Percentiles rank a stretch among this genome's conserved stretches.
Conservation (phyloP, 2,113 vertebrate species). For the Perccottus glenii region DNA sequence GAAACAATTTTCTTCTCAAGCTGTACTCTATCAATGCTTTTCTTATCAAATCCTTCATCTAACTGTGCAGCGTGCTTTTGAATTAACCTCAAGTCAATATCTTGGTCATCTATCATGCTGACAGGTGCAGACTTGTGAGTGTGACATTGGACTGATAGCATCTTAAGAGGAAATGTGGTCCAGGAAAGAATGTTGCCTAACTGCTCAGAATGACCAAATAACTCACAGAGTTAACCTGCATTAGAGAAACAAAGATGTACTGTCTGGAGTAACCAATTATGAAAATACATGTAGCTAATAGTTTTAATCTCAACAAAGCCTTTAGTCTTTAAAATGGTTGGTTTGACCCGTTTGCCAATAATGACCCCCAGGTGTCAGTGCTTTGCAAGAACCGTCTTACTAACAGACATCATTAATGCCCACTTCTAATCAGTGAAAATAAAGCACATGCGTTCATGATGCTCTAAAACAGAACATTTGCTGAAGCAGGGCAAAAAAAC, state of each 20-base stretch:
- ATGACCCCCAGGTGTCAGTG: no score
- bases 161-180: slow-evolving; percentile 47
- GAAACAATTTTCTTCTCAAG: slow-evolving; percentile 57
- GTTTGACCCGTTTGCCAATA: no score
- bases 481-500: no score
- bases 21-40: slow-evolving; percentile 41
- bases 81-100: slow-evolving; percentile 73
- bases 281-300: background rate
- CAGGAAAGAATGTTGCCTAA: slow-evolving; percentile 26
- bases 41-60: slow-evolving; percentile 62
- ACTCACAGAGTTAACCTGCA: slow-evolving; percentile 19
- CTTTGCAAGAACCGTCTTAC: no score
- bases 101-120: slow-evolving; percentile 63
- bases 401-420: no score
- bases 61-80: slow-evolving; percentile 54
- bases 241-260: slow-evolving; percentile 3
- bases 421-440: no score
- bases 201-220: slow-evolving; percentile 31
- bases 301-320: no score
- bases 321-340: no score
- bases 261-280: background rate
- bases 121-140: slow-evolving; percentile 58
- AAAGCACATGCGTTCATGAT: no score
- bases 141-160: slow-evolving; percentile 64
- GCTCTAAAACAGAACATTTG: no score